Base-by-base conservation (phyloP, 2,888 invertebrate genomes). In the Euspilapteryx auroguttella region DNA sequence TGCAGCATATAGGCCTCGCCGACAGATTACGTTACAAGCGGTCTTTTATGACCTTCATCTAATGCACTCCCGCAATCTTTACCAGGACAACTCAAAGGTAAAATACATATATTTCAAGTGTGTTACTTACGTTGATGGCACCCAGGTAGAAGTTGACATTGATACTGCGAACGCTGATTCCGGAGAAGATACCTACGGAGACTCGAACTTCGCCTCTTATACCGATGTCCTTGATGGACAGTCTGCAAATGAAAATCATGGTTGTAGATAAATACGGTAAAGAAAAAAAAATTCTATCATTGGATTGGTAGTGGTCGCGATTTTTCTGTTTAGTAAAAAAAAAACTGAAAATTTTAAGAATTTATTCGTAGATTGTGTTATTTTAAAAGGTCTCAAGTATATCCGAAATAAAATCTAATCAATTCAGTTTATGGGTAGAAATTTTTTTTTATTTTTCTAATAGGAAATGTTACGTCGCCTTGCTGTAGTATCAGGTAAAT, bases 121-220 rank as follows among this genome's bases (percentile, higher is more conserved):
- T n/a, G n/a, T 4, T 3, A 28, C 36, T 42, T 42, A 68, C 66
- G 27, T 44, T 14, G 32, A 68, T 41, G 2, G 27, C 34, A 5
- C 44, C 47, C 6, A 66, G 24, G 3, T 30, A 38, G 32, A 63
- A 48, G 25, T 45, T 31, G 0, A 56, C 10, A 0, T 5, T 24
- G 2, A 64, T 12, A 4, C 37, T 37, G 10, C 48, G 39, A 21
- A 68, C 29, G 10, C 42, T 39, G 29, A 61, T 44, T 1, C 65
- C 66, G 3, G 42, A 33, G 34, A 64, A 49, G 34, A 58, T 34
- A 2, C 51, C 55, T 0, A 56, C 0, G 26, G 31, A 45, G 1
- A 62, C 29, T 2, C 42, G 41, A 0, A 47, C 39, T 0, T 40
- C 33, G 3, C 50, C 62, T 1, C 3, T 4, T 0, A 59, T 2